These are phyloP conservation scores for Drosophila rhopaloa DNA, from an alignment of 1,140 invertebrate species.

Conservation along the genomic window DNA sequence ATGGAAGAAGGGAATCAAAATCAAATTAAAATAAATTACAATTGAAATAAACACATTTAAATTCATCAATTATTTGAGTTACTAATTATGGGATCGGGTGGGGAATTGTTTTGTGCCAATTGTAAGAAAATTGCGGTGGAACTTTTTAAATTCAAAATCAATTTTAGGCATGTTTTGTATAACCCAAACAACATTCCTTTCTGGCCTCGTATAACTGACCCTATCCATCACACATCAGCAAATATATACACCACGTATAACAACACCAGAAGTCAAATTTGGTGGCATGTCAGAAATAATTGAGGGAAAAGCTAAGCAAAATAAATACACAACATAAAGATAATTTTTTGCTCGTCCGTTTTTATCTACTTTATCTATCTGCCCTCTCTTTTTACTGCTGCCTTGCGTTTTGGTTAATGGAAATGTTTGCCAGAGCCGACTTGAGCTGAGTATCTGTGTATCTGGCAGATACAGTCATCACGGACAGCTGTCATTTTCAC, in stretches of 20 bases:
- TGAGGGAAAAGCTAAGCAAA: conserved; percentile 27
- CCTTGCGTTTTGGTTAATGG: conserved; percentile 36
- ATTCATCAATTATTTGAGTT: conserved; percentile 6
- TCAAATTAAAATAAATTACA: conserved; percentile 17
- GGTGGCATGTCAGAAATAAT: conserved; percentile 46
- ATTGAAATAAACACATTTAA: not conserved
- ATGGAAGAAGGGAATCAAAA: conserved; percentile 7
- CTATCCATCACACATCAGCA: conserved; percentile 20
- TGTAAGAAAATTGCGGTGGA: not conserved
- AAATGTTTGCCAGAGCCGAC: conserved; percentile 28
- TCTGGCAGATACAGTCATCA: conserved; percentile 16
- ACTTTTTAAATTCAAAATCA: not conserved
- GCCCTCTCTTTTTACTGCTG: conserved; percentile 13
- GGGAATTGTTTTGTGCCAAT: not conserved
- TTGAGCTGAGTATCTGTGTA: conserved; percentile 10
- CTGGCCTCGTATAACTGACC: conserved; percentile 16
- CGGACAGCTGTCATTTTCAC: conserved; percentile 29
- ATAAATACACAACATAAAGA: conserved; percentile 37
- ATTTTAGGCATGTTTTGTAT: not conserved
- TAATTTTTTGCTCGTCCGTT: conserved; percentile 24
- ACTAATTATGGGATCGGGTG: conserved; percentile 13
- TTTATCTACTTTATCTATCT: conserved; percentile 16
- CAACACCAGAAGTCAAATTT: conserved; percentile 31
- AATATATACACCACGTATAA: conserved; percentile 8
- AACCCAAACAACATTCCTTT: not conserved